Evolutionary conservation across 2,888 invertebrate genomes (phyloP).

Genomic region (Drosophila antonietae): DNA sequence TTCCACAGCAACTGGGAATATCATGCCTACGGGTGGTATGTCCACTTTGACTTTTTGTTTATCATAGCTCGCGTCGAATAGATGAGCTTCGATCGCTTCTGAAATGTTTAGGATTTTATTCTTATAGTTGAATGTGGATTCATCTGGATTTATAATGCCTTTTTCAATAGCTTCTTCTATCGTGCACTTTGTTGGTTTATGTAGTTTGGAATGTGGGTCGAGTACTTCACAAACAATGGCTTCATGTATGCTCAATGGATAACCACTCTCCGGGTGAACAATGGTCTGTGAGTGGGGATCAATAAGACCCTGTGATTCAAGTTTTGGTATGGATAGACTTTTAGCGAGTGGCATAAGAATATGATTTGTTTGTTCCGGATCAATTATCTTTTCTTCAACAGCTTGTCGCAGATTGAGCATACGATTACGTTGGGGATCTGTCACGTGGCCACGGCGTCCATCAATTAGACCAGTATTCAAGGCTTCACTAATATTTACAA

Average conservation of each 20-base stretch:
- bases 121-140: constrained; percentile 88
- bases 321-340: constrained; percentile 92
- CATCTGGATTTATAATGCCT: constrained; percentile 89
- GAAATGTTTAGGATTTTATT: constrained; percentile 88
- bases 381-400: constrained; percentile 91
- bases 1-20: constrained; percentile 91
- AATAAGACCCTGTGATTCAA: constrained; percentile 94
- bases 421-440: constrained; percentile 93
- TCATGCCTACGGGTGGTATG: constrained; percentile 93
- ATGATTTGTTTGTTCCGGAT: constrained; percentile 90
- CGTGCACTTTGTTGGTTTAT: constrained; percentile 88
- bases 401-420: constrained; percentile 93
- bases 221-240: constrained; percentile 95
- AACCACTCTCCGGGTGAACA: constrained; percentile 95
- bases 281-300: constrained; percentile 90
- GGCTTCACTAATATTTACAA: constrained; percentile 91
- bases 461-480: constrained; percentile 89
- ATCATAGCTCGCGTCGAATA: constrained; percentile 86
- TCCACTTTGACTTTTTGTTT: constrained; percentile 84
- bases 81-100: constrained; percentile 88
- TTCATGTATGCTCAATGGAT: constrained; percentile 90
- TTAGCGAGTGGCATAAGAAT: constrained; percentile 92
- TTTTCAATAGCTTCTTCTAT: constrained; percentile 91
- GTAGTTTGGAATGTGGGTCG: constrained; percentile 91
- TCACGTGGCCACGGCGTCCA: constrained; percentile 90